Evolutionary conservation across 2,888 invertebrate genomes (phyloP).

Genomic region (Nebria brevicollis): DNA sequence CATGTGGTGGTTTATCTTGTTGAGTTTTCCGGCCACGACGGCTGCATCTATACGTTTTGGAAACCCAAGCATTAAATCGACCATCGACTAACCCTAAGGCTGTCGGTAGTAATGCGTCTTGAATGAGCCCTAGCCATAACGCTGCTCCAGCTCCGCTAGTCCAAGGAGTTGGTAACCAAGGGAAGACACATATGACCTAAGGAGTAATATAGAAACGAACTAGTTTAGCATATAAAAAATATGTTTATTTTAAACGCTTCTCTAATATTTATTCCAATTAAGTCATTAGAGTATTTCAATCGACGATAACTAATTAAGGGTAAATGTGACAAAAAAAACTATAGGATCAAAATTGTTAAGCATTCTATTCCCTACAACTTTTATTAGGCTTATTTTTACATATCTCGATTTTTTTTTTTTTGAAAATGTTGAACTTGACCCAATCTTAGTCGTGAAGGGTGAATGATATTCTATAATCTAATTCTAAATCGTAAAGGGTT

Average conservation of each 20-base stretch:
- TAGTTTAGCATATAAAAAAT: neutral
- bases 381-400: neutral
- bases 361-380: neutral
- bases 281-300: too few relatives aligned
- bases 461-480: neutral
- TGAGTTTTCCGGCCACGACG: constrained; percentile 54
- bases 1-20: constrained; percentile 62
- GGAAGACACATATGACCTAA: constrained; percentile 66
- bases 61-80: constrained; percentile 68
- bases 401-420: neutral
- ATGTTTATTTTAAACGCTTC: too few relatives aligned
- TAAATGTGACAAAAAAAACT: neutral
- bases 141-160: constrained; percentile 66
- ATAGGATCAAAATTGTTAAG: neutral
- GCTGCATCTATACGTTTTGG: constrained; percentile 64
- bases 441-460: too few relatives aligned
- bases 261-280: too few relatives aligned
- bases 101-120: constrained; percentile 68
- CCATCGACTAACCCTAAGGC: constrained; percentile 69
- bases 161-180: constrained; percentile 64
- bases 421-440: too few relatives aligned
- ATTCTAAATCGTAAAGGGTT: neutral
- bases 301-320: neutral
- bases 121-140: constrained; percentile 68
- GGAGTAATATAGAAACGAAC: constrained; percentile 48